Conservation (phyloP, 1,140 invertebrate genomes). For the Galleria mellonella region DNA sequence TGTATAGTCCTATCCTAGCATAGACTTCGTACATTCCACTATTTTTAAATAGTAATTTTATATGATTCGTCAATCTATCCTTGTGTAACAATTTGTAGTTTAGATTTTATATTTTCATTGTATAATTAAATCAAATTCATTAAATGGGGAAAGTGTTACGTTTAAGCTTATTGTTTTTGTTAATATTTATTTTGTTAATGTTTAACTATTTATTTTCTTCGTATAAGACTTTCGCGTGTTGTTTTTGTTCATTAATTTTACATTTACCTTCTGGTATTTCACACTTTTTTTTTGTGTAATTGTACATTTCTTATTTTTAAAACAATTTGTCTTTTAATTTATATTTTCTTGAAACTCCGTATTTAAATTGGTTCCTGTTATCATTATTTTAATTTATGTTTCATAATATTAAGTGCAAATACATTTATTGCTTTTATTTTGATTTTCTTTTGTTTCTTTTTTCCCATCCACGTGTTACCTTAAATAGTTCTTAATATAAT, state of each 20-base stretch:
- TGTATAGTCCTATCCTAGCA: conserved; percentile 29
- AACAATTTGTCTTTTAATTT: conserved; percentile 24
- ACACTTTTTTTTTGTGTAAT: conserved; percentile 49
- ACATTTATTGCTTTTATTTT: conserved; percentile 71
- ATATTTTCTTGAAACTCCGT: conserved; percentile 38
- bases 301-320: conserved; percentile 45
- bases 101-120: conserved; percentile 10
- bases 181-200: conserved; percentile 64
- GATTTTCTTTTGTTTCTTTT: conserved; percentile 40
- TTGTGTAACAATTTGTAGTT: background rate
- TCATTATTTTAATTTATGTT: conserved; percentile 67
- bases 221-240: conserved; percentile 55
- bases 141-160: conserved; percentile 68
- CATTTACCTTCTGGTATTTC: conserved; percentile 34
- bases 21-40: conserved; percentile 62
- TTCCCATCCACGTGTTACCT: conserved; percentile 1
- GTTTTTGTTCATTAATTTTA: conserved; percentile 45
- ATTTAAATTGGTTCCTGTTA: conserved; percentile 66
- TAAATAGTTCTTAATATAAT: no score
- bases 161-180: conserved; percentile 66
- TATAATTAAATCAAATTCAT: conserved; percentile 23
- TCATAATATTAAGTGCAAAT: conserved; percentile 65
- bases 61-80: no score
- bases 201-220: conserved; percentile 47
- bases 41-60: conserved; percentile 15